Evolutionary conservation across 30 jellyfish, hydroid and myxozoan species (phyloP), one percentile per base, ranked within the genome.

Genomic region (Aurelia sp.): DNA sequence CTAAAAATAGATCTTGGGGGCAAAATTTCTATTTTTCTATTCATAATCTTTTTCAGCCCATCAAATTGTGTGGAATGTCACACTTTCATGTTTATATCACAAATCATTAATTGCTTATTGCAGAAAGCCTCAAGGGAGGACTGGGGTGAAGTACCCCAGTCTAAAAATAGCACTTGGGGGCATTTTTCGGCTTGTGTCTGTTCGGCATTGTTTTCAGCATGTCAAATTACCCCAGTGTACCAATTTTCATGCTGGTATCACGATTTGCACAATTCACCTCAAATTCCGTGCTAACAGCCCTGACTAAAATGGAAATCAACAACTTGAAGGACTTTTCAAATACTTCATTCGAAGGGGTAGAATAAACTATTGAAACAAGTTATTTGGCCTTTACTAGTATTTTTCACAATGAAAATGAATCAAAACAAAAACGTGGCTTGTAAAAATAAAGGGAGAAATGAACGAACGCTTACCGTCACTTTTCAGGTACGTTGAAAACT

Each of bases 241-340:
- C 8, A 66, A 13, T 66, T 66, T 19, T 66, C 76, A 66, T 66
- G 50, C 76, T 66, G 76, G 76, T 66, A 66, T 66, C 76, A 66
- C 15, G 22, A 3, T 33, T 66, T n/a, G 76, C 41, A 66, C 76
- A 13, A 66, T 66, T 19, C 17, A 3, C n/a, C n/a, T n/a, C n/a
- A n/a, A n/a, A n/a, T n/a, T n/a, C n/a, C 11, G 76, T 66, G 15
- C 15, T 66, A 66, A 66, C 76, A 66, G 59, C 10, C 76, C 76
- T 0, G 57, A 66, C 76, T 66, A 27, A 27, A 27, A 27, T 27
- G 33, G 33, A 27, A 27, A 27, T 27, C 33, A 2, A 27, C 33
- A 27, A 27, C 33, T 27, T 27, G 33, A 27, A 27, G 33, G 33
- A 27, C 1, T 27, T 27, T 27, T 27, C 33, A 27, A 27, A 27